phyloP scores from a whole-genome alignment of 1,140 invertebrate species.

The Brevipalpus yothersi region DNA sequence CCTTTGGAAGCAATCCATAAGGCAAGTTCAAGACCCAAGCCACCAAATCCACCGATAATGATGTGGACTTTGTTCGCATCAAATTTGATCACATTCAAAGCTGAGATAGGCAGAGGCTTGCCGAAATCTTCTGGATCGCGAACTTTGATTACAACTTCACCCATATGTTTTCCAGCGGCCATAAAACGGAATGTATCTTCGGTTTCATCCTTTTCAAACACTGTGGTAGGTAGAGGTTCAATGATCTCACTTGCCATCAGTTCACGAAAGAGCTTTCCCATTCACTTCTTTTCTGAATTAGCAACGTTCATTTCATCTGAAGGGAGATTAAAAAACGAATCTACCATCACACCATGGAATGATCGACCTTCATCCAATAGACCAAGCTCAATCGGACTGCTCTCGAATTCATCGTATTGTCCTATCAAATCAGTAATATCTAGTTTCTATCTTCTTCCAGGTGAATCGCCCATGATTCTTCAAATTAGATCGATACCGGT shows the following conservation, averaged over 20 bases:
- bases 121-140: conserved; percentile 17
- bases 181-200: conserved; percentile 83
- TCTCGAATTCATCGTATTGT: conserved; percentile 80
- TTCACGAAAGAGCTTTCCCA: conserved; percentile 31
- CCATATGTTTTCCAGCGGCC: conserved; percentile 90
- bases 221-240: conserved; percentile 46
- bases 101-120: conserved; percentile 44
- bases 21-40: conserved; percentile 73
- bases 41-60: conserved; percentile 63
- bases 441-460: no score
- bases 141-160: conserved; percentile 42
- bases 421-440: no score
- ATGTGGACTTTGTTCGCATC: conserved; percentile 63
- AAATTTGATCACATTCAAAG: conserved; percentile 36
- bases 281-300: conserved; percentile 41
- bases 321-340: conserved; percentile 44
- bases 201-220: conserved; percentile 57
- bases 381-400: conserved; percentile 35
- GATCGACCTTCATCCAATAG: conserved; percentile 59
- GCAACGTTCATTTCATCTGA: conserved; percentile 17
- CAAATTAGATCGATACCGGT: no score
- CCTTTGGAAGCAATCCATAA: conserved; percentile 68
- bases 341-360: conserved; percentile 87
- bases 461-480: no score
- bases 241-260: conserved; percentile 65